phyloP scores from a whole-genome alignment of 2,888 invertebrate species.

The Theodoxus fluviatilis region DNA sequence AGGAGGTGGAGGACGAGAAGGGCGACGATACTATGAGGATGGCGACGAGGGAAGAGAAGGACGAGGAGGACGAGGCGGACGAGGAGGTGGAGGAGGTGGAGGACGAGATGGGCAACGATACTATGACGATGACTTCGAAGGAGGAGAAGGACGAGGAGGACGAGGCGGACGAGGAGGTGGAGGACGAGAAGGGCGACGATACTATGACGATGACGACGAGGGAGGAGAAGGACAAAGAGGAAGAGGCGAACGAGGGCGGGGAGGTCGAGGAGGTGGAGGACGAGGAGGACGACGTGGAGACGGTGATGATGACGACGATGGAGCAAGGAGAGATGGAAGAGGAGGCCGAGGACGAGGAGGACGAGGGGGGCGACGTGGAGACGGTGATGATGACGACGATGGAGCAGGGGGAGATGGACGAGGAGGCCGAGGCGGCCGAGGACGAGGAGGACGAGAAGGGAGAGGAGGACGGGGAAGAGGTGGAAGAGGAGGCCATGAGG shows the following conservation, averaged over 20 bases:
- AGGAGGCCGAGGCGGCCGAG: neutral
- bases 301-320: neutral
- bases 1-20: too few species aligned
- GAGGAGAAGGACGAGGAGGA: too few species aligned
- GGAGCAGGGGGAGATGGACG: conserved; percentile 13
- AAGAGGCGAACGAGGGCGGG: neutral
- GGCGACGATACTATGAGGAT: too few species aligned
- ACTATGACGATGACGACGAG: too few species aligned
- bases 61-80: too few species aligned
- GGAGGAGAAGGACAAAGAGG: neutral
- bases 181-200: too few species aligned
- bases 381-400: neutral
- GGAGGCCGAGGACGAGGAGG: neutral
- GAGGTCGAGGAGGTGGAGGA: conserved; percentile 1
- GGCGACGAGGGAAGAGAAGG: too few species aligned
- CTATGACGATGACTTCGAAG: too few species aligned
- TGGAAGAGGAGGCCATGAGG: neutral
- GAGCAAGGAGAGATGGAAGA: neutral
- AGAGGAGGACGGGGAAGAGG: neutral
- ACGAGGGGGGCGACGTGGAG: neutral
- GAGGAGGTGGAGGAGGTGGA: too few species aligned
- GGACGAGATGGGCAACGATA: too few species aligned
- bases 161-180: too few species aligned
- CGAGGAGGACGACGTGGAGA: neutral
- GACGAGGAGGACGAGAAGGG: neutral